A percentile compares a stretch with the other conserved stretches of the same genome.
Conservation (phyloP, 2,797 vertebrate species). For the Amniataba percoides region DNA sequence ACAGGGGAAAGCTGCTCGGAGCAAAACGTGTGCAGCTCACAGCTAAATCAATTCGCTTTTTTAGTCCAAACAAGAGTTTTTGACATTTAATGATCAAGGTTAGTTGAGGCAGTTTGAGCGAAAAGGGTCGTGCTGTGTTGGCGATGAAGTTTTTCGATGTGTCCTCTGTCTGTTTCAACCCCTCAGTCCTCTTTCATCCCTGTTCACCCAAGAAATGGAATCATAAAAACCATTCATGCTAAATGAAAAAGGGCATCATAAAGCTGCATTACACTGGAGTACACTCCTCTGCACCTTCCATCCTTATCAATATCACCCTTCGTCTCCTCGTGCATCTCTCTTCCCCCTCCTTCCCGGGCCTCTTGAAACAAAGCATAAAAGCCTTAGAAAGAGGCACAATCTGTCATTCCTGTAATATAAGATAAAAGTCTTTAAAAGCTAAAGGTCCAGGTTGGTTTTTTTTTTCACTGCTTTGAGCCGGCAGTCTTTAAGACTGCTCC, state of each 20-base stretch:
- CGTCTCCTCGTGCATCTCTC: constrained; percentile 68
- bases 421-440: constrained; percentile 89
- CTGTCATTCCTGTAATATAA: constrained; percentile 86
- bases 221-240: constrained; percentile 86
- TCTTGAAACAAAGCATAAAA: constrained; percentile 85
- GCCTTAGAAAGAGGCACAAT: constrained; percentile 84
- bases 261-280: constrained; percentile 82
- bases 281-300: constrained; percentile 82
- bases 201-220: constrained; percentile 84
- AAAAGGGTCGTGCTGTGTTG: constrained; percentile 31
- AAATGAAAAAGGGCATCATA: constrained; percentile 87
- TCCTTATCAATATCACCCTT: constrained; percentile 84
- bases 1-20: constrained; percentile 24
- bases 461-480: constrained; percentile 51
- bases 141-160: constrained; percentile 50
- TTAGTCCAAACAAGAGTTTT: constrained; percentile 47
- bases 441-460: constrained; percentile 74
- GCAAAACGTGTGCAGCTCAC: constrained; percentile 39
- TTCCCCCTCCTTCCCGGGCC: constrained; percentile 51
- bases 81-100: constrained; percentile 6
- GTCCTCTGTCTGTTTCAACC: constrained; percentile 70
- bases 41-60: constrained; percentile 40
- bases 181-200: constrained; percentile 71
- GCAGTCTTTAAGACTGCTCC: constrained; percentile 82
- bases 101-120: constrained; percentile 35